Evolutionary conservation across 2,113 vertebrate species (phyloP).

Genomic region (Catharus bicknelli): DNA sequence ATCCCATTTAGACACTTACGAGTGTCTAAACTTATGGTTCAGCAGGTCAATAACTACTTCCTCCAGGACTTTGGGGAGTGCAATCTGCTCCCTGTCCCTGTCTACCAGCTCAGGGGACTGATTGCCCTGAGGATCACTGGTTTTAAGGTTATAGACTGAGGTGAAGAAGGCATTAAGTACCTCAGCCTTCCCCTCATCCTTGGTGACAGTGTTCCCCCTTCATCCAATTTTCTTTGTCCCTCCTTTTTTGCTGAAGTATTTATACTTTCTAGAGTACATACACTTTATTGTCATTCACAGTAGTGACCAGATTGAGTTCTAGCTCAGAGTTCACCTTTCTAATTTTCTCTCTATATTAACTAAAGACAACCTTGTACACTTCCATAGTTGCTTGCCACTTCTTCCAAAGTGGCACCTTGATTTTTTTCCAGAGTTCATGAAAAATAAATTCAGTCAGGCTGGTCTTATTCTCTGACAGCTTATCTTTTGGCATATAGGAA

Average conservation of each 20-base stretch:
- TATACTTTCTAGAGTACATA: neutral
- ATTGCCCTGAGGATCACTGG: neutral
- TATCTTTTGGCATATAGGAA: neutral
- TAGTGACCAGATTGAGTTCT: neutral
- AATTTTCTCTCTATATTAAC: neutral
- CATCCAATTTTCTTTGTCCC: neutral
- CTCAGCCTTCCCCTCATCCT: neutral
- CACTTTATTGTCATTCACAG: neutral
- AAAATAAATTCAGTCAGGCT: neutral
- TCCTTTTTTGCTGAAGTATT: neutral
- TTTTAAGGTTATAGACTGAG: rapidly evolving
- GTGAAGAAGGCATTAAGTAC: neutral
- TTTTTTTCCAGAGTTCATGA: neutral
- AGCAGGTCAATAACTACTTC: neutral
- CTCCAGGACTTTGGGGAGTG: no score
- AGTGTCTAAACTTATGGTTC: neutral
- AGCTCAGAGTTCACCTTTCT: neutral
- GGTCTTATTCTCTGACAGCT: neutral
- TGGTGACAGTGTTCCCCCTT: neutral
- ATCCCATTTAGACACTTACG: neutral
- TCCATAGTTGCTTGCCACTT: neutral
- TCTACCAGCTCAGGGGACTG: neutral
- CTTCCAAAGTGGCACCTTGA: neutral
- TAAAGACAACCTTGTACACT: neutral
- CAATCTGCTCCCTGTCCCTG: neutral